Percentiles rank a stretch among this genome's conserved stretches.
Evolutionary conservation across 53 echinoderm and acorn worm genomes (phyloP).

Genomic region (Hippasteria phrygiana): DNA sequence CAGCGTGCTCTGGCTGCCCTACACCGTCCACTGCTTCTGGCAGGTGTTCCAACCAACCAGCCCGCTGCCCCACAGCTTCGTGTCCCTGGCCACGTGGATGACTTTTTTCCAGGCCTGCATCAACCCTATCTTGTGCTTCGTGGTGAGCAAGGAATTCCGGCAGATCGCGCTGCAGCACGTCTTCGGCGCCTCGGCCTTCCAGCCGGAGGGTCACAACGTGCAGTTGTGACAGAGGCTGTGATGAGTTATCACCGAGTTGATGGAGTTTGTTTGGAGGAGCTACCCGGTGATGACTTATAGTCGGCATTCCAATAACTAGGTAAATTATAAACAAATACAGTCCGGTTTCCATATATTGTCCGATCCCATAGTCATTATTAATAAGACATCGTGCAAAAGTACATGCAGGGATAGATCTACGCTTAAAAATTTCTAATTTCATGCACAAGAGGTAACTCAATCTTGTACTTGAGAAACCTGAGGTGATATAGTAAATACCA

Average conservation of each 20-base stretch:
- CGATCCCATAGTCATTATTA: too few relatives aligned
- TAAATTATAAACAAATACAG: constrained; percentile 18
- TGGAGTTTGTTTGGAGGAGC: neutral
- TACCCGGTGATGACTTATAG: neutral
- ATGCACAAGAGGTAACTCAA: too few relatives aligned
- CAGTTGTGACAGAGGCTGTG: constrained; percentile 70
- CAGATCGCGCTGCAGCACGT: constrained; percentile 66
- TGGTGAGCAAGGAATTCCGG: constrained; percentile 67
- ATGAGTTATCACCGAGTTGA: constrained; percentile 46
- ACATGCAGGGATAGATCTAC: too few relatives aligned
- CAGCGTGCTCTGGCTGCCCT: constrained; percentile 85
- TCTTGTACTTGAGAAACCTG: too few relatives aligned
- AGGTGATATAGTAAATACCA: too few relatives aligned
- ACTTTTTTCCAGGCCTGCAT: constrained; percentile 90
- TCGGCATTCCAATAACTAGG: constrained; percentile 35
- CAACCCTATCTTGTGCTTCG: constrained; percentile 83
- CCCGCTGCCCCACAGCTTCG: constrained; percentile 73
- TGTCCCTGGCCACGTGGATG: constrained; percentile 92
- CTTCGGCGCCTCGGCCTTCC: constrained; percentile 59
- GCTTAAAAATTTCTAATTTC: too few relatives aligned
- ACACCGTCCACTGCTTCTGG: constrained; percentile 87
- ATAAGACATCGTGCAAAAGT: too few relatives aligned
- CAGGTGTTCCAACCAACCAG: constrained; percentile 71
- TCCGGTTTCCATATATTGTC: neutral
- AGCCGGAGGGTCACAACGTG: constrained; percentile 66